These are phyloP conservation scores for Aproaerema taeniolella DNA, from an alignment of 2,888 invertebrate species.

Conservation along the genomic window DNA sequence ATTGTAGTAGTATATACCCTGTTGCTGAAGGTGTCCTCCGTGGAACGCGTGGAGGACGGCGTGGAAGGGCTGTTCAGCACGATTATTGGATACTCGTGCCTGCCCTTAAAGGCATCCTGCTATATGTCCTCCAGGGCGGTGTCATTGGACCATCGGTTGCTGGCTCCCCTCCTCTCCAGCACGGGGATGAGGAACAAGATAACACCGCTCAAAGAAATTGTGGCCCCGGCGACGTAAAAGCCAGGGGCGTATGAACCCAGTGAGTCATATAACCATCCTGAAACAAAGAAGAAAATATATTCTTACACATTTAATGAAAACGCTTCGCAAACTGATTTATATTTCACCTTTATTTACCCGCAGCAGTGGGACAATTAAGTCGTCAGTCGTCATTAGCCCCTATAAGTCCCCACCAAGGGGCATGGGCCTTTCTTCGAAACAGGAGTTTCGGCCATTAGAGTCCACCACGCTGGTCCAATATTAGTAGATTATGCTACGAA, in stretches of 20 bases:
- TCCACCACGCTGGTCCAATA: no score
- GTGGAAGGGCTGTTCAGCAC: conserved; percentile 68
- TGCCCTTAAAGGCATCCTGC: conserved; percentile 44
- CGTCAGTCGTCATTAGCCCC: no score
- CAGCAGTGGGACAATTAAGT: no score
- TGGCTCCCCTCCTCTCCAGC: conserved; percentile 70
- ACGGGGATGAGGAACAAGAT: conserved; percentile 91
- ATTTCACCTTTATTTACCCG: no score
- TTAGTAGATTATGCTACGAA: no score
- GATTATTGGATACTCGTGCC: conserved; percentile 43
- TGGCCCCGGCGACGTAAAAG: conserved; percentile 91
- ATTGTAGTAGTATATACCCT: conserved; percentile 66
- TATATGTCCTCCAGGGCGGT: conserved; percentile 59
- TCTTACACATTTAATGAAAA: background rate
- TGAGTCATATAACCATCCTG: conserved; percentile 90
- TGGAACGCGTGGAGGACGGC: conserved; percentile 46
- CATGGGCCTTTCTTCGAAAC: no score
- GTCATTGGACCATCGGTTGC: conserved; percentile 40
- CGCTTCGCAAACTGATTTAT: no score
- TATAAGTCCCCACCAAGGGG: no score
- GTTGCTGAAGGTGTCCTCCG: conserved; percentile 56
- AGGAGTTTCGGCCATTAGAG: no score
- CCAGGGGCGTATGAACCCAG: conserved; percentile 89
- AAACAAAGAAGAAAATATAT: no score
- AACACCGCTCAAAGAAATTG: conserved; percentile 91